Evolutionary conservation across 2,797 vertebrate species (phyloP), one percentile per base, ranked within the genome.

Genomic region (Spea hammondii): DNA sequence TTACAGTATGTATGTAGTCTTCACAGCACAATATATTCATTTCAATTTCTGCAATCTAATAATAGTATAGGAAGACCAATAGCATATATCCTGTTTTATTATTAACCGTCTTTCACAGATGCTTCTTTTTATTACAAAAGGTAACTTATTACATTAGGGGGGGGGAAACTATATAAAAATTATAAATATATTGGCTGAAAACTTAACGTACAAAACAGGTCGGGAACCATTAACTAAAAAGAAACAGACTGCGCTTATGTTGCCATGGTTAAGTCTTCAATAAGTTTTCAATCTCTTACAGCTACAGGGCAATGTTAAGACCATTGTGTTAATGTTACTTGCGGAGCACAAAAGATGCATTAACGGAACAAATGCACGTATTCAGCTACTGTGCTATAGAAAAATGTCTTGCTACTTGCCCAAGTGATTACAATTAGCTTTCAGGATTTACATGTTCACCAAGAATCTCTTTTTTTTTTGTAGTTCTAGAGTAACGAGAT

Each of bases 321-420:
- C 57, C 59, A 32, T 74, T 72, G 12, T 57, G 14, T 72, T 14
- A n/a, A 48, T 74, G 59, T 64, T 64, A 4, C 3, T 48, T 47
- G 55, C 57, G 48, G n/a, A 49, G 72, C 47, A 74, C 70, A 72
- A 72, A 72, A 72, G 70, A 57, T 72, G 70, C 54, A 74, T 74
- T 64, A 64, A 48, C 57, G 10, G 14, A 47, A 51, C 47, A 74
- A 44, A 74, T 50, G 65, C 72, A 74, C 59, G 62, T 74, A 74
- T 50, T 74, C 59, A 49, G 72, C 72, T 64, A n/a, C 72, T 50
- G 62, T 9, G 47, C 47, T 14, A 64, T 74, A 59, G 60, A n/a
- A 60, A 72, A 47, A 60, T 64, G 5, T 4, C 48, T 74, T 14
- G 8, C 59, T 17, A 13, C 72, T 17, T 17, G 57, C n/a, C 9